Evolutionary conservation across 1,140 invertebrate species (phyloP), one percentile per base, ranked within the genome.

Genomic region (Zaprionus camerounensis): DNA sequence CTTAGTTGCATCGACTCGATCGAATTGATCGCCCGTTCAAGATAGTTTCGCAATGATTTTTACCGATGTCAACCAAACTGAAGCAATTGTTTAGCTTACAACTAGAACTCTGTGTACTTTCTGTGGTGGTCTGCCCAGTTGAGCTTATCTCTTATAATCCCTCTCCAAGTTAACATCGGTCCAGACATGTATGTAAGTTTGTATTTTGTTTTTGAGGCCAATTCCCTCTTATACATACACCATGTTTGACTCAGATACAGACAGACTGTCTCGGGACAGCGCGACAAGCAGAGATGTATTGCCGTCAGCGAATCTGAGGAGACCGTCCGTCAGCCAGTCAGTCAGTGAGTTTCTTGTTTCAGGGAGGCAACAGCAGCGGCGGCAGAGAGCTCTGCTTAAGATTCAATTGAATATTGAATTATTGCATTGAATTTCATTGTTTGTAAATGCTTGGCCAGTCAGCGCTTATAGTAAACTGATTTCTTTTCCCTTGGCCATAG

Each of bases 351-450:
- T 59, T 71, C 74, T 65, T 71, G 68, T 71, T 71, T 76, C 68
- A 64, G 68, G 68, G 59, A 76, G 12, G 72, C 62, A 65, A 76
- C 44, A 34, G 41, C 41, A 6, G 41, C 41, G 5, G 6, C 41
- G 6, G 46, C 46, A 20, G 17, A 41, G 46, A 51, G 20, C 46
- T 51, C 46, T 91, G 88, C 91, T 92, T 91, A 91, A 92, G 87
- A 92, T 92, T 92, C 91, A 91, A 92, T 92, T 91, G 91, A 91
- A 92, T 91, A 82, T 92, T 91, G 91, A 92, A 85, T 91, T 87
- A 91, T 92, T 92, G 91, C 83, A 91, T 92, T 91, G 91, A 91
- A 92, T 91, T 91, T 91, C 91, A 92, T 92, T 92, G 91, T 92
- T 92, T 92, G 91, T 92, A 92, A 92, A 92, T 91, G 91, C 77